Conservation (phyloP, 2,797 vertebrate genomes). For the Okamejei kenojei region DNA sequence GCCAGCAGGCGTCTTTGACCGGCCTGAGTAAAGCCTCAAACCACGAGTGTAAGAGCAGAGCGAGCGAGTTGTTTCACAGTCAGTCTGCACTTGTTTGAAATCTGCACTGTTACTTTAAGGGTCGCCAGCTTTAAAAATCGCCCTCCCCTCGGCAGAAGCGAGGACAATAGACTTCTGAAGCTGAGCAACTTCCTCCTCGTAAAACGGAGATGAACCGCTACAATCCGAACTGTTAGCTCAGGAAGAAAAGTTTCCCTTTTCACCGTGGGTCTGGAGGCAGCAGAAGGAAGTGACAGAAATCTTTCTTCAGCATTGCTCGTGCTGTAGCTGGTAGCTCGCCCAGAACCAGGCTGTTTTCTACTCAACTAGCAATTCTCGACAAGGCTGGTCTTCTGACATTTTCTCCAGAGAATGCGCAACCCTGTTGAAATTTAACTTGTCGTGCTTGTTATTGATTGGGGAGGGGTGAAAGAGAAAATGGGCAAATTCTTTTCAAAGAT, state of each 20-base stretch:
- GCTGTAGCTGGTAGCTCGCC: background rate
- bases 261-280: background rate
- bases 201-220: background rate
- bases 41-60: background rate
- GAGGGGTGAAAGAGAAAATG: background rate
- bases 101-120: background rate
- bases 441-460: background rate
- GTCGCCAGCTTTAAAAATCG: background rate
- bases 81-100: background rate
- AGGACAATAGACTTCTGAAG: background rate
- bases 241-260: constrained; percentile 12
- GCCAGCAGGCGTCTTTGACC: background rate
- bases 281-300: background rate
- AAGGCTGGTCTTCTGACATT: background rate
- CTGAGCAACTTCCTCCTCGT: background rate
- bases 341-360: background rate
- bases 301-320: background rate
- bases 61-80: background rate
- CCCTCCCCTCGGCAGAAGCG: background rate
- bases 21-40: constrained; percentile 6
- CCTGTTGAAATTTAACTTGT: background rate
- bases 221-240: background rate
- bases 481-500: constrained; percentile 25
- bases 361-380: background rate
- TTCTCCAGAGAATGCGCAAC: background rate